These are phyloP conservation scores for Portevinia maculata DNA, from an alignment of 2,888 invertebrate genomes.

Conservation along the genomic window DNA sequence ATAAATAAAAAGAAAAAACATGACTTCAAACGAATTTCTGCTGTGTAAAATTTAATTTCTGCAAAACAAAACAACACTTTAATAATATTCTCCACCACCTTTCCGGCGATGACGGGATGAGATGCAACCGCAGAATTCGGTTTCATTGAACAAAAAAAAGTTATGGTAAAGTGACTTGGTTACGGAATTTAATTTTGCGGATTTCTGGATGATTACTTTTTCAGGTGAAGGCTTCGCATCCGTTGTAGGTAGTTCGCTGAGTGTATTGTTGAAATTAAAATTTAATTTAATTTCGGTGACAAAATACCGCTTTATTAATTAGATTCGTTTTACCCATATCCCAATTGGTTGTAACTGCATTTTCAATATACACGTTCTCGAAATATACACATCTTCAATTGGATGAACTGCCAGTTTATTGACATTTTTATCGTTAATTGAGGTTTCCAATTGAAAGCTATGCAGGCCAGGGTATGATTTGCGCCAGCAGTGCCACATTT, in stretches of 20 bases:
- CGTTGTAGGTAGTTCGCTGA: background rate
- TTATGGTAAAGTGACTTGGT: constrained; percentile 35
- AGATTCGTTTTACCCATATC: background rate
- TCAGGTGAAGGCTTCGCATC: constrained; percentile 5
- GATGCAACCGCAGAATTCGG: constrained; percentile 13
- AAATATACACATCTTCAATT: constrained; percentile 14
- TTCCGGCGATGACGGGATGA: constrained; percentile 29
- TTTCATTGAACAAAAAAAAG: constrained; percentile 11
- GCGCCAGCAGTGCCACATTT: constrained; percentile 1
- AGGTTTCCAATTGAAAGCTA: constrained; percentile 64
- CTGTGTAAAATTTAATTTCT: constrained; percentile 30
- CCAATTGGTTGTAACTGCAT: constrained; percentile 11
- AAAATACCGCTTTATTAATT: constrained; percentile 38
- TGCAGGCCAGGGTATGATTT: constrained; percentile 2
- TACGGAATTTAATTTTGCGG: constrained; percentile 15
- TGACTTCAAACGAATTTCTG: constrained; percentile 24
- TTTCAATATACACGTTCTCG: constrained; percentile 16
- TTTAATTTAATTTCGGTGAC: constrained; percentile 19
- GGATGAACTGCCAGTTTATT: constrained; percentile 35
- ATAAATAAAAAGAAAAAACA: constrained; percentile 8
- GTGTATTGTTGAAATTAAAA: constrained; percentile 9
- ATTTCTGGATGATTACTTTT: constrained; percentile 8
- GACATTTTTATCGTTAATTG: constrained; percentile 52
- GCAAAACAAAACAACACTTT: constrained; percentile 8
- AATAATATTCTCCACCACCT: background rate